These are phyloP conservation scores for Brachyptera risi DNA, from an alignment of 2,888 invertebrate genomes.

Conservation along the genomic window DNA sequence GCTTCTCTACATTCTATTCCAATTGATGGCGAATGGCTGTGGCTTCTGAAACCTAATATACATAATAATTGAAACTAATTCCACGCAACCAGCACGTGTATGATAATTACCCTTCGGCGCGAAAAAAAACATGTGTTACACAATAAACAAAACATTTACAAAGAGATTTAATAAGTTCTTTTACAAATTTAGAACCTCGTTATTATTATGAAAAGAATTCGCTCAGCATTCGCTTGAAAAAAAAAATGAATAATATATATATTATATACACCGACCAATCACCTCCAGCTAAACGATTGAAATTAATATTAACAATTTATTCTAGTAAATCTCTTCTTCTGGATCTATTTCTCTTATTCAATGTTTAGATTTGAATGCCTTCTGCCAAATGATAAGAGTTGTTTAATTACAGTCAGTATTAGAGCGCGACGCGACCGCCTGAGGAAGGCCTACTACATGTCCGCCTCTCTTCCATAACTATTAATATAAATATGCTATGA, in stretches of 20 bases:
- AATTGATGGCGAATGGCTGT: too few relatives aligned
- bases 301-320: slow-evolving; percentile 3
- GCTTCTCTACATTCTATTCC: too few relatives aligned
- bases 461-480: neutral
- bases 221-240: slow-evolving; percentile 12
- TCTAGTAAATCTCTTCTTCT: too few relatives aligned
- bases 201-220: neutral
- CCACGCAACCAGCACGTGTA: neutral
- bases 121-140: neutral
- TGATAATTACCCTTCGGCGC: slow-evolving; percentile 6
- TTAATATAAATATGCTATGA: neutral
- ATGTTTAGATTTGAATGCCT: neutral
- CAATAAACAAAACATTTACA: slow-evolving; percentile 5
- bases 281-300: slow-evolving; percentile 1
- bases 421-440: neutral
- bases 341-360: slow-evolving; percentile 14
- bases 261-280: neutral
- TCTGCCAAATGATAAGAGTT: neutral
- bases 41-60: too few relatives aligned
- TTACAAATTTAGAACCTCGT: neutral
- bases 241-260: too few relatives aligned
- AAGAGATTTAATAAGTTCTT: slow-evolving; percentile 7
- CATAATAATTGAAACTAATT: neutral
- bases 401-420: slow-evolving; percentile 2
- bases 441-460: neutral